Percentiles rank a stretch among this genome's conserved stretches.
These are phyloP conservation scores for Sphenodon punctatus DNA, from an alignment of 2,797 vertebrate genomes.

Conservation along the genomic window DNA sequence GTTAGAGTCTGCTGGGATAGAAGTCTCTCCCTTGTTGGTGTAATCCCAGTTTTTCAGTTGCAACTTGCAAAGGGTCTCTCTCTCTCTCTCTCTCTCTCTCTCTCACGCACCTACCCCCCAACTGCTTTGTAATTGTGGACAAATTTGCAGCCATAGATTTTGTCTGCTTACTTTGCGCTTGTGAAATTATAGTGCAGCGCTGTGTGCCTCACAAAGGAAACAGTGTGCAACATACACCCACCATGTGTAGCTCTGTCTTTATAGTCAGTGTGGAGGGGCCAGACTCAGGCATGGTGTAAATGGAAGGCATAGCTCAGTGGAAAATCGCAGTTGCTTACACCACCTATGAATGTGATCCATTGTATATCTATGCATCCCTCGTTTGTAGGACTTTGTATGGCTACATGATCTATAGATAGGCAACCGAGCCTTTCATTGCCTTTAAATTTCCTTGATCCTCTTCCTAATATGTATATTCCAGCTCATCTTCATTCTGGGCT, in stretches of 20 bases:
- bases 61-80: neutral
- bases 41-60: neutral
- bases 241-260: neutral
- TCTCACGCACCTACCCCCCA: constrained; percentile 3
- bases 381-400: neutral
- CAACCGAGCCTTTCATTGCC: constrained; percentile 37
- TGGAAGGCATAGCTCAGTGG: neutral
- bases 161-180: neutral
- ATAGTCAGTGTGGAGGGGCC: neutral
- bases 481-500: neutral
- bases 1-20: neutral
- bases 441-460: neutral
- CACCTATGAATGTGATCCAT: neutral
- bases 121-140: neutral
- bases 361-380: neutral
- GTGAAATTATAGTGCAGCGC: neutral
- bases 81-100: neutral
- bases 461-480: neutral
- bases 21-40: constrained; percentile 18
- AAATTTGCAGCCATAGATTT: neutral
- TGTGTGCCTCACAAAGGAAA: neutral
- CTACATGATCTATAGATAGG: neutral
- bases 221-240: neutral
- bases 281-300: neutral
- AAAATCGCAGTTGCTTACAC: neutral